phyloP scores from a whole-genome alignment of 2,797 vertebrate species.

The Anomalospiza imberbis region DNA sequence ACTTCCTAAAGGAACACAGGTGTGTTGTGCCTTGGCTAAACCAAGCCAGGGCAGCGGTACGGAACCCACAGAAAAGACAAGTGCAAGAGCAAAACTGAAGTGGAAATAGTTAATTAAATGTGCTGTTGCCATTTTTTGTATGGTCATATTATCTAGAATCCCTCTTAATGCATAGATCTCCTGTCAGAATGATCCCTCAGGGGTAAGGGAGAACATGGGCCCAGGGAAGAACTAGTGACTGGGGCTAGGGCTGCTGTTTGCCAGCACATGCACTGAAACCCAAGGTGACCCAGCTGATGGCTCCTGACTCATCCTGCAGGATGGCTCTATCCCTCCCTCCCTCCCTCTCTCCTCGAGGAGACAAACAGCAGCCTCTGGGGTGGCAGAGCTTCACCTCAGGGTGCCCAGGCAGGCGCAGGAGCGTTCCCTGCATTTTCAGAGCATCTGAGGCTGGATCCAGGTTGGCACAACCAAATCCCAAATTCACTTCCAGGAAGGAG shows the following conservation, averaged over 20 bases:
- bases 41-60: not conserved
- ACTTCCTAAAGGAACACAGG: not conserved
- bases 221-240: not conserved
- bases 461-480: not conserved
- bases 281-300: not conserved
- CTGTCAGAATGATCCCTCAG: not conserved
- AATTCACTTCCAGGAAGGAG: not conserved
- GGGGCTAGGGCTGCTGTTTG: not conserved
- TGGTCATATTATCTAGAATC: not conserved
- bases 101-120: not conserved
- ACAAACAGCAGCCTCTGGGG: not conserved
- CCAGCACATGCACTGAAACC: not conserved
- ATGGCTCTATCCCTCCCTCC: not conserved
- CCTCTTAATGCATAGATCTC: not conserved
- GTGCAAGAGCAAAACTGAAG: not conserved
- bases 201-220: not conserved
- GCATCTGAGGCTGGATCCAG: not conserved
- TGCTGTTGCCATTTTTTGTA: not conserved
- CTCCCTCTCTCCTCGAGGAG: not conserved
- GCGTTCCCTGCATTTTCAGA: not conserved
- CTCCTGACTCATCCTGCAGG: not conserved
- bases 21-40: not conserved
- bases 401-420: not conserved
- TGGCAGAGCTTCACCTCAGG: not conserved
- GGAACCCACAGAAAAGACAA: not conserved